Percentiles rank a stretch among this genome's conserved stretches.
phyloP scores from a whole-genome alignment of 2,888 invertebrate species.

The Sialis lutaria region DNA sequence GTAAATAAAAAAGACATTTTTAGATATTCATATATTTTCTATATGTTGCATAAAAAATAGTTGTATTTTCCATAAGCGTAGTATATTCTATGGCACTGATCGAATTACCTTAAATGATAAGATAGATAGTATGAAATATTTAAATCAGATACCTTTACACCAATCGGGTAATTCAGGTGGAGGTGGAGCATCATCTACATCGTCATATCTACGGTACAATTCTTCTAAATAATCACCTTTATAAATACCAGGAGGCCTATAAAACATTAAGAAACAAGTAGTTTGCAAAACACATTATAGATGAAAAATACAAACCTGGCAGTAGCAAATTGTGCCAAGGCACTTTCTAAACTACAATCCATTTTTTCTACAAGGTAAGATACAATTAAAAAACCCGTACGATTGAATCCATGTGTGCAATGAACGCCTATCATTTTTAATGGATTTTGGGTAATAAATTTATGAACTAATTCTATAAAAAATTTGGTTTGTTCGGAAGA shows the following conservation, averaged over 20 bases:
- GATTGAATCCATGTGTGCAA: conserved; percentile 97
- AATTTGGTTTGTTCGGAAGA: conserved; percentile 60
- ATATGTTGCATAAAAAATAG: too few relatives aligned
- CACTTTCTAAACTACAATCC: conserved; percentile 72
- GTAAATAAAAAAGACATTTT: too few relatives aligned
- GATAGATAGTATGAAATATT: too few relatives aligned
- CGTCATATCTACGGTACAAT: conserved; percentile 66
- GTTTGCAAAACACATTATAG: neutral
- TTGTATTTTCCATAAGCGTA: too few relatives aligned
- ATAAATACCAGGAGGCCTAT: conserved; percentile 88
- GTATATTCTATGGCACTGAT: too few relatives aligned
- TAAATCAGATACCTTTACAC: conserved; percentile 50
- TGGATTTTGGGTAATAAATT: conserved; percentile 65
- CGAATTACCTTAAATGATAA: too few relatives aligned
- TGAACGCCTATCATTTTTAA: conserved; percentile 68
- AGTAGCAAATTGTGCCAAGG: conserved; percentile 56
- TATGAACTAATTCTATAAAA: conserved; percentile 68
- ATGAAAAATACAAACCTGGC: conserved; percentile 29
- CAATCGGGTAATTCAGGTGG: conserved; percentile 74
- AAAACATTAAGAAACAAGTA: conserved; percentile 6
- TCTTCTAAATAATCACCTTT: conserved; percentile 89
- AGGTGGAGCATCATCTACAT: conserved; percentile 45
- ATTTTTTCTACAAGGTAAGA: conserved; percentile 77
- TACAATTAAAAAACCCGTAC: conserved; percentile 89
- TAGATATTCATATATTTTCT: too few relatives aligned